Conservation (phyloP, 1,140 invertebrate genomes). For the Heliconius hermathena region DNA sequence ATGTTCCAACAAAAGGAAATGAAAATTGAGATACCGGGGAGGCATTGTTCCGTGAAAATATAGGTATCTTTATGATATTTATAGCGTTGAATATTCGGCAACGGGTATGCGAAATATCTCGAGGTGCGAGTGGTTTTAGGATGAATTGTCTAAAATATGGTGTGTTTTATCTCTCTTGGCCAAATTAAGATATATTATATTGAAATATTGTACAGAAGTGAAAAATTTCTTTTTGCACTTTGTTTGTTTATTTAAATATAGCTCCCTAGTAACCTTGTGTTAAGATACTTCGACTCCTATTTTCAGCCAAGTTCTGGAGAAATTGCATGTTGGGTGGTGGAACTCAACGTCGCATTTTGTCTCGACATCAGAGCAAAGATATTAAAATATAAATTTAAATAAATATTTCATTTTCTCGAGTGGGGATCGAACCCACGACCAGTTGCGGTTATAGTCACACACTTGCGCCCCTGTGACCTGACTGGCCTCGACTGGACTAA, state of each 20-base stretch:
- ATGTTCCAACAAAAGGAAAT: constrained; percentile 72
- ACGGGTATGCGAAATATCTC: constrained; percentile 28
- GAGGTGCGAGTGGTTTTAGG: constrained; percentile 1
- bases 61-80: constrained; percentile 72
- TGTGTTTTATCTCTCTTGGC: neutral
- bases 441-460: too few species aligned
- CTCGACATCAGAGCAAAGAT: too few species aligned
- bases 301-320: too few species aligned
- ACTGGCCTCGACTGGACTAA: too few species aligned
- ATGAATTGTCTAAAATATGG: constrained; percentile 7
- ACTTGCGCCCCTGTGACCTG: too few species aligned
- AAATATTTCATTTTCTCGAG: too few species aligned
- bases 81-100: constrained; percentile 61
- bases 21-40: constrained; percentile 76
- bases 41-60: constrained; percentile 77
- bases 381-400: too few species aligned
- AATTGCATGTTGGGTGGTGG: too few species aligned
- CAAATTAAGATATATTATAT: neutral
- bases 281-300: too few species aligned
- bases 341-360: too few species aligned
- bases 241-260: neutral
- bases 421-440: too few species aligned
- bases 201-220: neutral
- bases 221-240: neutral
- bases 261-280: too few species aligned